phyloP scores from a whole-genome alignment of 2,113 vertebrate species.

The Chauna torquata region DNA sequence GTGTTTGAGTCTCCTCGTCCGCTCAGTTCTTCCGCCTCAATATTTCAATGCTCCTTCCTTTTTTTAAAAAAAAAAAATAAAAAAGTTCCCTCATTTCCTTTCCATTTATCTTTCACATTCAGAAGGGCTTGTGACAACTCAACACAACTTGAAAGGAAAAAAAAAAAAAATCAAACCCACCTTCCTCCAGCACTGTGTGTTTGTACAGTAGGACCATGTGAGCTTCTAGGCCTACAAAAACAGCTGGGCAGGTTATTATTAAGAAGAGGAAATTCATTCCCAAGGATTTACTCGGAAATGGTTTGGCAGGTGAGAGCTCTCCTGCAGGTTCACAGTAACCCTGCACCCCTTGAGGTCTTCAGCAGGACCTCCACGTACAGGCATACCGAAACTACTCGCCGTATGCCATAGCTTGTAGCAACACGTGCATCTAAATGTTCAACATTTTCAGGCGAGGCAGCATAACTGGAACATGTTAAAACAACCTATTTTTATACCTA shows the following conservation, averaged over 20 bases:
- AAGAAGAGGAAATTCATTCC: neutral
- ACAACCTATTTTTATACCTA: neutral
- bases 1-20: neutral
- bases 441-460: neutral
- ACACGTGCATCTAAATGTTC: fast-evolving
- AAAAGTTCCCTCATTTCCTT: constrained; percentile 37
- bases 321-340: neutral
- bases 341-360: fast-evolving
- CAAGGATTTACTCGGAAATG: neutral
- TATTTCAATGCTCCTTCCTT: constrained; percentile 26
- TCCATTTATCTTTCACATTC: constrained; percentile 5
- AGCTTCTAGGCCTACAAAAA: neutral
- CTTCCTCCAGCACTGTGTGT: neutral
- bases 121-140: neutral
- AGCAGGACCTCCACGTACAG: neutral
- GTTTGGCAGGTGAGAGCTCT: neutral
- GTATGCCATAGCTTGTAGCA: neutral
- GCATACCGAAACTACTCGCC: neutral
- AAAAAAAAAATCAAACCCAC: neutral
- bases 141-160: constrained; percentile 5
- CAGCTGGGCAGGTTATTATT: neutral
- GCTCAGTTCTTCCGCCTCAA: neutral
- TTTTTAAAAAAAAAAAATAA: neutral
- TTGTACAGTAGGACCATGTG: neutral
- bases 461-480: neutral